phyloP scores from a whole-genome alignment of 1,140 invertebrate species.

The Periplaneta americana region DNA sequence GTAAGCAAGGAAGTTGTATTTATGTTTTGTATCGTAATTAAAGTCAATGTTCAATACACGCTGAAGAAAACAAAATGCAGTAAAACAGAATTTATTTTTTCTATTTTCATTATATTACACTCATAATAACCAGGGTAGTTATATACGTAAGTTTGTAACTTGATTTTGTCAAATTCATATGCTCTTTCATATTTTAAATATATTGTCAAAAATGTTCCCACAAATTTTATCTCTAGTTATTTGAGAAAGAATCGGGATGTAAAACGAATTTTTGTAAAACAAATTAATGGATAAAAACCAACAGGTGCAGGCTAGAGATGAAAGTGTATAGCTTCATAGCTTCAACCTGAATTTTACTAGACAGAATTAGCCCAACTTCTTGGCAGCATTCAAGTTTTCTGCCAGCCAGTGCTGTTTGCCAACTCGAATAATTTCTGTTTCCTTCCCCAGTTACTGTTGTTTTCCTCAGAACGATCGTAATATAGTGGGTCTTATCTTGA shows the following conservation, averaged over 20 bases:
- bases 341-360: background rate
- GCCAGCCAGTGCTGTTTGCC: background rate
- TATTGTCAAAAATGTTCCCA: background rate
- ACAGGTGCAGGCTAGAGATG: background rate
- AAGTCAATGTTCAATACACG: too few species aligned
- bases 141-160: too few species aligned
- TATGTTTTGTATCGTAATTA: too few species aligned
- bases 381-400: background rate
- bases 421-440: background rate
- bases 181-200: background rate
- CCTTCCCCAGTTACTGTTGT: background rate
- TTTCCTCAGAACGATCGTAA: background rate
- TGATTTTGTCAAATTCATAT: background rate
- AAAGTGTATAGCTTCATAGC: too few species aligned
- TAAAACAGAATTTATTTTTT: too few species aligned
- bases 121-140: too few species aligned
- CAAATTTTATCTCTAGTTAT: background rate
- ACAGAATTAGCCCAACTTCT: background rate
- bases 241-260: background rate
- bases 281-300: background rate
- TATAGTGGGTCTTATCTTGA: background rate
- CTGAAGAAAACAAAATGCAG: too few species aligned
- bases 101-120: too few species aligned
- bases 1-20: too few species aligned
- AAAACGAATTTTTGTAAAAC: background rate